Evolutionary conservation across 2,113 vertebrate species (phyloP), one percentile per base, ranked within the genome.

Genomic region (Misgurnus mizolepis): DNA sequence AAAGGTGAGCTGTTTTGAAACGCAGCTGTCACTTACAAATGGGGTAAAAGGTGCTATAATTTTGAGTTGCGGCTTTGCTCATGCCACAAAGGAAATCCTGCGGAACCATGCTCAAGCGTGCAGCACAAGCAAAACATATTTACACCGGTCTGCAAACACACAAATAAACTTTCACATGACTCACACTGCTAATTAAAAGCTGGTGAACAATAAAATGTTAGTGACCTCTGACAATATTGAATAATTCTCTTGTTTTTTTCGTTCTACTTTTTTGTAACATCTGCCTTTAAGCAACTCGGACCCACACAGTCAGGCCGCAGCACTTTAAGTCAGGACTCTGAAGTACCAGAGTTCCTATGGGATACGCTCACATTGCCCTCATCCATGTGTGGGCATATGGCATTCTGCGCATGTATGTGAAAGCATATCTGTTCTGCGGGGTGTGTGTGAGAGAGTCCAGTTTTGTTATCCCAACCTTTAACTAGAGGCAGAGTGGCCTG

Each of bases 401-500:
- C 69, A 77, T 80, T 73, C 68, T 73, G 61, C 41, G 69, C 82
- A 58, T 78, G 80, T 64, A 72, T 69, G 78, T 79, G 82, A 76
- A 81, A 78, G 68, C 79, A 76, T 83, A 86, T 84, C 85, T 86
- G 80, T 77, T 75, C 61, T 7, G 39, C 34, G 41, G 82, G 85
- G 85, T 83, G 83, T 80, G 83, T 80, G 80, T 77, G 85, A 86
- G 82, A 80, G 83, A 82, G 88, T 86, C 87, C 86, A 85, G 81
- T 86, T 85, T 89, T 85, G 83, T 86, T 84, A 85, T 85, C 80
- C 67, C 82, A 83, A 81, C 71, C 85, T 88, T 84, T 86, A 88
- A 87, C 87, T 89, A 85, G 82, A 76, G 85, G 82, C 71, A 70
- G 84, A 83, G 86, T 85, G 84, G 89, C 89, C 89, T 89, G 90